Percentiles rank a stretch among this genome's conserved stretches.
phyloP scores from a whole-genome alignment of 1,140 invertebrate genomes.

The Sitobion miscanthi region DNA sequence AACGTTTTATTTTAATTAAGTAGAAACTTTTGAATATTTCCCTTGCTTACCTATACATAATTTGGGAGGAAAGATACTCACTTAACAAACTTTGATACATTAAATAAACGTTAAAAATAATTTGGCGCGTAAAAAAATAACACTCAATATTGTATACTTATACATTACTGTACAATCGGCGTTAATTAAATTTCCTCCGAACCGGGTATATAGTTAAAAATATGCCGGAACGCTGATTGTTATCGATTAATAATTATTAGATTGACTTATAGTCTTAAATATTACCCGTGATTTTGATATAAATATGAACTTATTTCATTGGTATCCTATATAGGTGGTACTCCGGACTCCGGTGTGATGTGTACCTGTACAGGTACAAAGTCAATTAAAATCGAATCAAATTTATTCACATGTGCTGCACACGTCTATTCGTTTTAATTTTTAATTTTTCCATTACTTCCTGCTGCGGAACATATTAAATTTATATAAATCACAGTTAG shows the following conservation, averaged over 20 bases:
- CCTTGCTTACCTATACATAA: not conserved
- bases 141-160: not conserved
- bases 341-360: no score
- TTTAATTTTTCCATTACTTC: not conserved
- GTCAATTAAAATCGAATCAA: not conserved
- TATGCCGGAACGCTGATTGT: not conserved
- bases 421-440: not conserved
- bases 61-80: not conserved
- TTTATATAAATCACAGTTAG: not conserved
- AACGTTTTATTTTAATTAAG: conserved; percentile 9
- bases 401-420: not conserved
- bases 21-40: not conserved
- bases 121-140: not conserved
- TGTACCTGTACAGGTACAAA: not conserved
- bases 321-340: not conserved
- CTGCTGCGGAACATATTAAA: not conserved
- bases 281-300: not conserved
- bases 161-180: not conserved
- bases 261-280: not conserved
- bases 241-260: not conserved
- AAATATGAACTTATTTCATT: not conserved
- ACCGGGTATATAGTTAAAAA: not conserved
- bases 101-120: not conserved
- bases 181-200: conserved; percentile 4
- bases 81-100: not conserved